Evolutionary conservation across 2,113 vertebrate genomes (phyloP).

Genomic region (Cepphus grylle): DNA sequence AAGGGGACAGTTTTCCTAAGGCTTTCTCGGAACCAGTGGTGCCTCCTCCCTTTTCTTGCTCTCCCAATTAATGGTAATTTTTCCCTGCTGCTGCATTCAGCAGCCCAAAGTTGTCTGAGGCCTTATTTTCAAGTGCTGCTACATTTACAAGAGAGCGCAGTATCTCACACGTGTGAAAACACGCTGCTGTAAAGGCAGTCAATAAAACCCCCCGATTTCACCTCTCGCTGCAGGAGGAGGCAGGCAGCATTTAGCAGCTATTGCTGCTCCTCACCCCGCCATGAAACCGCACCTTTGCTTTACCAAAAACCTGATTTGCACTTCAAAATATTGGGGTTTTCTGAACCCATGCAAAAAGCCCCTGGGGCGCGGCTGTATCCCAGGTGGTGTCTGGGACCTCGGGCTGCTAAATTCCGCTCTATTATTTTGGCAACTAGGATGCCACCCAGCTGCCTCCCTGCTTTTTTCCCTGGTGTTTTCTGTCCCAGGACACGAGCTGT

Average conservation of each 20-base stretch:
- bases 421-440: neutral
- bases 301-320: neutral
- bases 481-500: neutral
- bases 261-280: neutral
- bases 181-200: neutral
- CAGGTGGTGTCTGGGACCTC: neutral
- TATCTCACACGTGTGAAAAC: neutral
- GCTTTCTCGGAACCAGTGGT: accelerated
- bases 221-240: neutral
- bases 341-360: neutral
- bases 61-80: neutral
- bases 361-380: neutral
- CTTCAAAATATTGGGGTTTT: neutral
- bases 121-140: neutral
- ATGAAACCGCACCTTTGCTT: neutral
- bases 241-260: neutral
- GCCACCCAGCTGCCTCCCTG: neutral
- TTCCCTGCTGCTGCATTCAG: neutral
- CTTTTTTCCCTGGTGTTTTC: neutral
- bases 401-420: neutral
- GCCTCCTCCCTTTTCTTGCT: neutral
- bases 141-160: neutral
- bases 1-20: neutral
- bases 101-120: neutral
- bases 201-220: accelerated